Conservation (phyloP, 2,797 vertebrate species). For the Vireo griseus region DNA sequence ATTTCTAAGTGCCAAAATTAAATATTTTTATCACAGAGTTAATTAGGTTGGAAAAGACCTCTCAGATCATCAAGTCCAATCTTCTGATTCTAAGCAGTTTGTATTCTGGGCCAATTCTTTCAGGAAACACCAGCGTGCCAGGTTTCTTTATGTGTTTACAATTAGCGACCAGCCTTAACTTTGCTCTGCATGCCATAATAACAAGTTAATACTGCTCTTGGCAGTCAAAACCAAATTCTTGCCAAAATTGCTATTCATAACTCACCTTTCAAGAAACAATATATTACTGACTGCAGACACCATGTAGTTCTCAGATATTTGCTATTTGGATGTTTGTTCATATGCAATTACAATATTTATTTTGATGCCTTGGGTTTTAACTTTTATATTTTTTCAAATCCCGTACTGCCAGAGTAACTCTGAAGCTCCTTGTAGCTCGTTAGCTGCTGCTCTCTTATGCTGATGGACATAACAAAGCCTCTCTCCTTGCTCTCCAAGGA, state of each 20-base stretch:
- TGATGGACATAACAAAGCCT: too few species aligned
- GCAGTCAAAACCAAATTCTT: not conserved
- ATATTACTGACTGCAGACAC: not conserved
- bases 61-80: not conserved
- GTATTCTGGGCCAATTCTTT: not conserved
- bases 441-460: too few species aligned
- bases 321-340: not conserved
- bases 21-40: not conserved
- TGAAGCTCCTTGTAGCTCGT: too few species aligned
- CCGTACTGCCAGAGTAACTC: too few species aligned
- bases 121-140: not conserved
- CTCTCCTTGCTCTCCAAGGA: too few species aligned
- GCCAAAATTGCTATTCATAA: not conserved
- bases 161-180: not conserved
- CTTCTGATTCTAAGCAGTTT: not conserved
- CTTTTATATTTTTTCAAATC: too few species aligned
- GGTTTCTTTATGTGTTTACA: not conserved
- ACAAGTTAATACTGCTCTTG: not conserved
- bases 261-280: not conserved
- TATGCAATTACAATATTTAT: not conserved
- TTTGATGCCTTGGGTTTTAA: too few species aligned
- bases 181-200: not conserved
- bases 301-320: not conserved
- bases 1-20: not conserved
- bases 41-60: not conserved